Evolutionary conservation across 2,888 invertebrate species (phyloP), one percentile per base, ranked within the genome.

Genomic region (Criorhina ranunculi): DNA sequence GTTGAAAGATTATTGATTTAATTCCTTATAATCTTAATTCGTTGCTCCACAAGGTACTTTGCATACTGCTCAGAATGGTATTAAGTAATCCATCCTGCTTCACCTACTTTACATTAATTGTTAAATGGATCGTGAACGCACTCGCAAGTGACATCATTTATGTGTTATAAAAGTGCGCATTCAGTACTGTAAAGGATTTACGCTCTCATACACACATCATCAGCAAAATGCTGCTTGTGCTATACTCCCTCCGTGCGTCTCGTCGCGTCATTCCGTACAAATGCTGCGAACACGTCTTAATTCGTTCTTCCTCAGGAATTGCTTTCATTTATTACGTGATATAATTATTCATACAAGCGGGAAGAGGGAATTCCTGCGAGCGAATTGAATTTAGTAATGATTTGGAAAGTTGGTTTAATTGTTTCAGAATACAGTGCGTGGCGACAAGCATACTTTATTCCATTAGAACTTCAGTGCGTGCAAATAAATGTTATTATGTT

Each of bases 61-160:
- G 42, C 31, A 42, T 66, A 35, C 57, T 66, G 57, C 31, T 59
- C 57, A 40, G 37, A 76, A 64, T 49, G 31, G 24, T 59, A 59
- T 76, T 76, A 59, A 66, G 57, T 67, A 76, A 76, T 76, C 76
- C 57, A 66, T 59, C 55, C 66, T 40, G 66, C 49, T 66, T 76
- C 66, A 76, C 49, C 76, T 59, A 76, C 66, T 76, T 76, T 76
- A 57, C 57, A 49, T 76, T 76, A 76, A 76, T 76, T 76, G 76
- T 66, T 76, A 67, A 76, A 76, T 76, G 76, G 76, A 76, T 76
- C 76, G 76, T 76, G 59, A 76, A 76, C 66, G 76, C 66, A 66
- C 66, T 59, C 76, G 49, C 76, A 67, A 66, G 66, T 76, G 76
- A 76, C 66, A 76, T 76, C 76, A 76, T 76, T 76, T 67, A 67